A percentile compares a stretch with the other conserved stretches of the same genome.
Evolutionary conservation across 2,797 vertebrate genomes (phyloP).

Genomic region (Cottoperca gobio): DNA sequence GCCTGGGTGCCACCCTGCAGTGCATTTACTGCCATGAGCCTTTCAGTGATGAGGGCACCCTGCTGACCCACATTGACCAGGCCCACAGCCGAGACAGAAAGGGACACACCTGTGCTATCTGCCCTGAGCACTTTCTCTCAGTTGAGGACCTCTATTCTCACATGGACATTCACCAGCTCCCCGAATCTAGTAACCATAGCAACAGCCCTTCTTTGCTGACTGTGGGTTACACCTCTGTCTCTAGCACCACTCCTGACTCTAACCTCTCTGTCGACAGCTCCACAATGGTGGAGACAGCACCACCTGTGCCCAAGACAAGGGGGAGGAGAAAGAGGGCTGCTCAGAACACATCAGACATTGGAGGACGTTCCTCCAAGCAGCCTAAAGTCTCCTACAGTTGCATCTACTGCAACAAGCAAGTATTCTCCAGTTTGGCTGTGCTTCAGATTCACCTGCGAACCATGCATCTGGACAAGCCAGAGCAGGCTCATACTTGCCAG

Average conservation of each 20-base stretch:
- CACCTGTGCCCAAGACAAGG: slow-evolving; percentile 91
- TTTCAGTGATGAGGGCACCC: slow-evolving; percentile 93
- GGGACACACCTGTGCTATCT: slow-evolving; percentile 92
- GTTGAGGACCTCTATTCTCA: slow-evolving; percentile 97
- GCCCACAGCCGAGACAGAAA: slow-evolving; percentile 93
- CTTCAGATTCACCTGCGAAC: slow-evolving; percentile 98
- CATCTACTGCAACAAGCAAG: slow-evolving; percentile 97
- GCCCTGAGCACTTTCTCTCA: slow-evolving; percentile 94
- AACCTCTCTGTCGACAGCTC: slow-evolving; percentile 98
- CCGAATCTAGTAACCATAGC: slow-evolving; percentile 98
- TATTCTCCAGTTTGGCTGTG: slow-evolving; percentile 96
- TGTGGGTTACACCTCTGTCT: slow-evolving; percentile 97
- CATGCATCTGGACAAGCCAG: slow-evolving; percentile 98
- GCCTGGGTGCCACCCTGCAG: slow-evolving; percentile 89
- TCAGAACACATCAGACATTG: slow-evolving; percentile 90
- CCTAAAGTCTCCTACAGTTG: slow-evolving; percentile 97
- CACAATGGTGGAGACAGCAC: slow-evolving; percentile 93
- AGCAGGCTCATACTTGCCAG: slow-evolving; percentile 98
- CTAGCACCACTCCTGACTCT: slow-evolving; percentile 98
- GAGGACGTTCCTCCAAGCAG: slow-evolving; percentile 91
- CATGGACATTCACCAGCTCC: slow-evolving; percentile 98
- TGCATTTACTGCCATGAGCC: slow-evolving; percentile 98
- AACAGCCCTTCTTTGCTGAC: slow-evolving; percentile 97
- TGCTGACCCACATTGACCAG: slow-evolving; percentile 96
- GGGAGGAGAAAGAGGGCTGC: slow-evolving; percentile 93